A percentile compares a stretch with the other conserved stretches of the same genome.
phyloP scores from a whole-genome alignment of 1,140 invertebrate species.

The Homarus americanus region DNA sequence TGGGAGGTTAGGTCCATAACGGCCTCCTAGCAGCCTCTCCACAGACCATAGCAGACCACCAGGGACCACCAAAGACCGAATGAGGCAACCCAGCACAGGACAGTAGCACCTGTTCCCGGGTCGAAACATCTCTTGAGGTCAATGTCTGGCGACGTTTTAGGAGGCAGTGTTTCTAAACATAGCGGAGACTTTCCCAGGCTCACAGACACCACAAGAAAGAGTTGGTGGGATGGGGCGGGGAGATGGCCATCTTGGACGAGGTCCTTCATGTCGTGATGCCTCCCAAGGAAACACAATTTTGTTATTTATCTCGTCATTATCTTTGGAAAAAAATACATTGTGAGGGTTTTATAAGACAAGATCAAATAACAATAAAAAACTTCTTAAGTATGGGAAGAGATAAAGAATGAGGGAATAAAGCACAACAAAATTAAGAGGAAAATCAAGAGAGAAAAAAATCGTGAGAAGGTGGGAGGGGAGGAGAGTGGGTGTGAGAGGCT shows the following conservation, averaged over 20 bases:
- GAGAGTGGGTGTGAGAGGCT: neutral
- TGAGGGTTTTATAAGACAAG: too few relatives aligned
- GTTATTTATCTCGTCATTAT: too few relatives aligned
- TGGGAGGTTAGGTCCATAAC: constrained; percentile 18
- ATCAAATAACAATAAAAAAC: neutral
- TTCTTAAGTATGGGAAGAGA: neutral
- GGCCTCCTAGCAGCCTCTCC: constrained; percentile 18
- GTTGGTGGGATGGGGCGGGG: neutral
- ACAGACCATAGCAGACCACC: neutral
- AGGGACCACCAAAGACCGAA: neutral
- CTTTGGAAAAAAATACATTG: too few relatives aligned
- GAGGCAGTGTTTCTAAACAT: constrained; percentile 49
- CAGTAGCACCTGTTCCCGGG: constrained; percentile 58
- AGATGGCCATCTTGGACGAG: constrained; percentile 37
- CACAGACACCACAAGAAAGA: neutral
- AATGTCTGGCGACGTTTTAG: constrained; percentile 16
- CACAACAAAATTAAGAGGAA: neutral
- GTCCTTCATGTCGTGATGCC: constrained; percentile 16
- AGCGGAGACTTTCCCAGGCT: constrained; percentile 51
- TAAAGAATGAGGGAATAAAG: neutral
- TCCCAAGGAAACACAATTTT: neutral
- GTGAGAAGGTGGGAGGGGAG: neutral
- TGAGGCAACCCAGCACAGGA: too few relatives aligned
- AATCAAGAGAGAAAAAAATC: neutral
- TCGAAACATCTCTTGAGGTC: constrained; percentile 34